These are phyloP conservation scores for Drosophila macrothrix DNA, from an alignment of 2,888 invertebrate species.

Conservation along the genomic window DNA sequence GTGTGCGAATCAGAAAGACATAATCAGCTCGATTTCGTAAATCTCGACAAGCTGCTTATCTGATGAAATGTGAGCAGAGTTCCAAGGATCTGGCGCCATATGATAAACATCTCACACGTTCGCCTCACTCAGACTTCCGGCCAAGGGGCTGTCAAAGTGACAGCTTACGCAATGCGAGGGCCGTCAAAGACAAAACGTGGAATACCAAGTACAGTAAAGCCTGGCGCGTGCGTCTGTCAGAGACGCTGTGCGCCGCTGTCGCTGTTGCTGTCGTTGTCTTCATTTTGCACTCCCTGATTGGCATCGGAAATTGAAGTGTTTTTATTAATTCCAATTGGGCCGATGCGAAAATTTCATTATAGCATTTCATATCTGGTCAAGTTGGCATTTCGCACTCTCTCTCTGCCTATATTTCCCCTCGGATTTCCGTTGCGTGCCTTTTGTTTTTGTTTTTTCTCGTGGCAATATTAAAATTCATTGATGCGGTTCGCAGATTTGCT, in stretches of 20 bases:
- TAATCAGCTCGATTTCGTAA: conserved; percentile 80
- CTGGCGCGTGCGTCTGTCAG: conserved; percentile 69
- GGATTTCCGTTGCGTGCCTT: conserved; percentile 37
- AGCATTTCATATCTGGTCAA: conserved; percentile 58
- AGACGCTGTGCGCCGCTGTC: not conserved
- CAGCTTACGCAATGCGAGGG: conserved; percentile 57
- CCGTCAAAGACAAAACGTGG: conserved; percentile 44
- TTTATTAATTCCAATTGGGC: conserved; percentile 77
- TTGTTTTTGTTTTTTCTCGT: conserved; percentile 37
- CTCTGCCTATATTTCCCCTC: conserved; percentile 4
- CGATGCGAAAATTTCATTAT: conserved; percentile 62
- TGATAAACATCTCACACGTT: conserved; percentile 81
- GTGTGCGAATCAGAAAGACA: conserved; percentile 55
- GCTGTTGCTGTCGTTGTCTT: conserved; percentile 32
- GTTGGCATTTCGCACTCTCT: conserved; percentile 18
- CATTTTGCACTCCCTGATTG: conserved; percentile 66
- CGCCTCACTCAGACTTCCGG: conserved; percentile 61
- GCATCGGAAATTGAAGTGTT: conserved; percentile 81
- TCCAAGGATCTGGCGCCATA: conserved; percentile 51
- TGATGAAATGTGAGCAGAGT: conserved; percentile 81
- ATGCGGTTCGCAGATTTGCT: conserved; percentile 49
- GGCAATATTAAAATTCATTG: conserved; percentile 75
- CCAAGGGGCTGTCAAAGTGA: conserved; percentile 70
- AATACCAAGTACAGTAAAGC: conserved; percentile 69
- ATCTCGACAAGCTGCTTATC: conserved; percentile 83